Evolutionary conservation across 2,113 vertebrate species (phyloP), one percentile per base, ranked within the genome.

Genomic region (Mirounga angustirostris): DNA sequence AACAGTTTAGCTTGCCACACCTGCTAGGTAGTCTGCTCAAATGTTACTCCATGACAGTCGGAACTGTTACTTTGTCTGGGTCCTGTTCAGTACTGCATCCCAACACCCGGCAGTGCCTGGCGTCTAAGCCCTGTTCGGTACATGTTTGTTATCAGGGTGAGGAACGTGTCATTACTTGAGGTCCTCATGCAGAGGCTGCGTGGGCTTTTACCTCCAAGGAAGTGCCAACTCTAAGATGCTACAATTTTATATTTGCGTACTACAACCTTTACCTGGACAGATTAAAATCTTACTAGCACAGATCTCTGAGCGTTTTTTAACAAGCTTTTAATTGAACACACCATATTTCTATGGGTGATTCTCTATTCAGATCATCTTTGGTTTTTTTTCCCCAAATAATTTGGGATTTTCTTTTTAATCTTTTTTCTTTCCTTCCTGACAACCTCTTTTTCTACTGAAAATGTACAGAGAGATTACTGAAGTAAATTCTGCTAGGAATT

Each of bases 401-500:
- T 73, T 22, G 43, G 16, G 6, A 69, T 76, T 91, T 74, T 94
- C 4, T 88, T 65, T 89, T 46, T n/a, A 88, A 95, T 46, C 14
- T 54, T 61, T 63, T 28, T 18, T 1, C 63, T 58, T 2, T 7
- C 18, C 2, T 80, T 94, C 63, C 36, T 89, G 33, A 92, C 21
- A 76, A 83, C 11, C 6, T 88, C 14, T 63, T 79, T 92, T 76
- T 71, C n/a, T 5, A 85, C 46, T 59, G 30, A 96, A 96, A 90
- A 96, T 88, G n/a, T 90, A 59, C 5, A 30, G 9, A 74, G 71
- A 65, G 18, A 84, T 84, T 76, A 54, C 40, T 91, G 22, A 88
- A 58, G 54, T 79, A 81, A 88, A 61, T 87, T 91, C 74, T 92
- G n/a, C 10, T 0, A 40, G 95, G 46, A 56, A 84, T 96, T 71